phyloP scores from a whole-genome alignment of 2,113 vertebrate species.

The Microtus pennsylvanicus region DNA sequence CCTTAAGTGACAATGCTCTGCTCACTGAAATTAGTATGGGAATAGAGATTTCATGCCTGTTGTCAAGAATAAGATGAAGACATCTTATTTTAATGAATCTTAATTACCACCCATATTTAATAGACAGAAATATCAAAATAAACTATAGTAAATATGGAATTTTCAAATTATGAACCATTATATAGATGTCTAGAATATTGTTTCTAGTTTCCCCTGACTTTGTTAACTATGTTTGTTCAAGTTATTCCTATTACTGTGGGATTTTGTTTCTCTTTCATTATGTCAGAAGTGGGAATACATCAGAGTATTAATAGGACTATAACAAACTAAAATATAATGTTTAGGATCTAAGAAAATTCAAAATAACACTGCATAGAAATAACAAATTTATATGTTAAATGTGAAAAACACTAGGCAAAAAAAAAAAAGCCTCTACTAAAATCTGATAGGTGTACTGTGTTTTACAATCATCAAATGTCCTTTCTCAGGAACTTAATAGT shows the following conservation, averaged over 20 bases:
- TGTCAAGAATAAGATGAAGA: slow-evolving; percentile 40
- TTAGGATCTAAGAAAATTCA: slow-evolving; percentile 56
- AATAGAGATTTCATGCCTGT: slow-evolving; percentile 42
- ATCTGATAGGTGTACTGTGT: slow-evolving; percentile 23
- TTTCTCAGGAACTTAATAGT: slow-evolving; percentile 45
- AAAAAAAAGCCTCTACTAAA: slow-evolving; percentile 26
- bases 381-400: slow-evolving; percentile 46
- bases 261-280: neutral
- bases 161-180: neutral
- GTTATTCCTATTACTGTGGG: slow-evolving; percentile 31
- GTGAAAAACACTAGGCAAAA: slow-evolving; percentile 25
- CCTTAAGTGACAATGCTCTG: slow-evolving; percentile 54
- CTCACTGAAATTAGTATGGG: slow-evolving; percentile 36
- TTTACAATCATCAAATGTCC: neutral
- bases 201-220: slow-evolving; percentile 36
- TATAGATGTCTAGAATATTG: slow-evolving; percentile 38
- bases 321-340: slow-evolving; percentile 54
- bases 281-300: slow-evolving; percentile 47
- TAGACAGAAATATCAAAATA: slow-evolving; percentile 37
- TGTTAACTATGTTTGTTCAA: slow-evolving; percentile 26
- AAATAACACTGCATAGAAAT: slow-evolving; percentile 6
- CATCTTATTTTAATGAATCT: slow-evolving; percentile 39
- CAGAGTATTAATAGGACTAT: slow-evolving; percentile 25
- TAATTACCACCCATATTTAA: slow-evolving; percentile 24
- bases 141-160: slow-evolving; percentile 28